These are phyloP conservation scores for Hypomecis atomaria DNA, from an alignment of 2,888 invertebrate genomes.

Conservation along the genomic window DNA sequence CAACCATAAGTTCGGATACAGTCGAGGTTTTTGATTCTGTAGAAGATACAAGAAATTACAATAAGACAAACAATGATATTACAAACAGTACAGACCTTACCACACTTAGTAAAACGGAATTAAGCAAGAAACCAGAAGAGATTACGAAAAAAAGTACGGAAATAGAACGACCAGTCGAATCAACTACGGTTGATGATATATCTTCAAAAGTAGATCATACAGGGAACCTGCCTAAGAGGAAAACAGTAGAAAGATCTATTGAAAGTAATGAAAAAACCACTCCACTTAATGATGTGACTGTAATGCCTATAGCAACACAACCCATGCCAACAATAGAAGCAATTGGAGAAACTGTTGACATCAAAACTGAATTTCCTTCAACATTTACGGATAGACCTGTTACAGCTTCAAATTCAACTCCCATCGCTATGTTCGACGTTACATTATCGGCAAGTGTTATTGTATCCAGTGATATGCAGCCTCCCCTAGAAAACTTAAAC, in stretches of 20 bases:
- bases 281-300: neutral
- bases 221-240: conserved; percentile 8
- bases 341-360: neutral
- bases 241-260: conserved; percentile 2
- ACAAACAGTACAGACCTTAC: neutral
- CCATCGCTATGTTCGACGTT: neutral
- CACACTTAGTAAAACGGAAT: neutral
- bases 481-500: conserved; percentile 9
- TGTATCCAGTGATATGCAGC: conserved; percentile 15
- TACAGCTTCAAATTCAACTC: neutral
- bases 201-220: conserved; percentile 19
- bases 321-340: neutral
- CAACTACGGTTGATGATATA: conserved; percentile 19
- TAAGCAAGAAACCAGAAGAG: neutral
- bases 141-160: neutral
- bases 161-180: neutral
- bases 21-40: conserved; percentile 27
- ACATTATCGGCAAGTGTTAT: conserved; percentile 1
- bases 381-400: neutral
- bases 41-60: conserved; percentile 18
- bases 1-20: conserved; percentile 27
- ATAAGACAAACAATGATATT: neutral
- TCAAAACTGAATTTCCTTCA: neutral
- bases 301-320: neutral
- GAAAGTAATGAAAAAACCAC: conserved; percentile 6